Evolutionary conservation across 2,113 vertebrate species (phyloP).

Genomic region (Andinoacara biseriatus): DNA sequence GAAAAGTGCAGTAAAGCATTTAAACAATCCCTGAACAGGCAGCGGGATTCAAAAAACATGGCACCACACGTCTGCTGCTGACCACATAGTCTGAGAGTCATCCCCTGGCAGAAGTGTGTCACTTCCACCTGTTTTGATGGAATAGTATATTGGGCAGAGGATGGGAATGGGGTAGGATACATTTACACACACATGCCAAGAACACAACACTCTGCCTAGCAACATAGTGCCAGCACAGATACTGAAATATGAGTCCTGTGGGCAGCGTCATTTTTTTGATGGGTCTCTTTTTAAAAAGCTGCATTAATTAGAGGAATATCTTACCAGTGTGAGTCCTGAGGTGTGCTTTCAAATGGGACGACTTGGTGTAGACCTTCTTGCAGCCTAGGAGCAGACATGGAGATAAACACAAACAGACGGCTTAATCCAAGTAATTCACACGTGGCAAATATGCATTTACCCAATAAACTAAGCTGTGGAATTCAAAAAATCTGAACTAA

Average conservation of each 20-base stretch:
- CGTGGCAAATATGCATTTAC: slow-evolving; percentile 57
- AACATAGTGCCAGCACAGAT: slow-evolving; percentile 69
- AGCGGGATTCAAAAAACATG: slow-evolving; percentile 28
- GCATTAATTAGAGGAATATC: slow-evolving; percentile 35
- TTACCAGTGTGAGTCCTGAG: slow-evolving; percentile 80
- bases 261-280: slow-evolving; percentile 35
- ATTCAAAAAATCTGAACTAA: slow-evolving; percentile 58
- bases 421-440: slow-evolving; percentile 51
- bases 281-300: slow-evolving; percentile 36
- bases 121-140: slow-evolving; percentile 82
- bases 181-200: slow-evolving; percentile 77
- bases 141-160: slow-evolving; percentile 78
- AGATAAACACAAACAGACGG: slow-evolving; percentile 61
- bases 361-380: slow-evolving; percentile 81
- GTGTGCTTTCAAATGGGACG: slow-evolving; percentile 78
- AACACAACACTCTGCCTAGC: slow-evolving; percentile 77
- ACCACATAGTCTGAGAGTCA: slow-evolving; percentile 61
- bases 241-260: slow-evolving; percentile 60
- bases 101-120: slow-evolving; percentile 77
- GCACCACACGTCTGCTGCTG: slow-evolving; percentile 40
- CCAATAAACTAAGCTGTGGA: slow-evolving; percentile 50
- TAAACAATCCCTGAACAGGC: slow-evolving; percentile 33
- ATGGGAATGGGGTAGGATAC: slow-evolving; percentile 77
- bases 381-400: slow-evolving; percentile 64
- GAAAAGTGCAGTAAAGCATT: slow-evolving; percentile 11